phyloP scores from a whole-genome alignment of 2,113 vertebrate genomes.

The Nerophis ophidion region DNA sequence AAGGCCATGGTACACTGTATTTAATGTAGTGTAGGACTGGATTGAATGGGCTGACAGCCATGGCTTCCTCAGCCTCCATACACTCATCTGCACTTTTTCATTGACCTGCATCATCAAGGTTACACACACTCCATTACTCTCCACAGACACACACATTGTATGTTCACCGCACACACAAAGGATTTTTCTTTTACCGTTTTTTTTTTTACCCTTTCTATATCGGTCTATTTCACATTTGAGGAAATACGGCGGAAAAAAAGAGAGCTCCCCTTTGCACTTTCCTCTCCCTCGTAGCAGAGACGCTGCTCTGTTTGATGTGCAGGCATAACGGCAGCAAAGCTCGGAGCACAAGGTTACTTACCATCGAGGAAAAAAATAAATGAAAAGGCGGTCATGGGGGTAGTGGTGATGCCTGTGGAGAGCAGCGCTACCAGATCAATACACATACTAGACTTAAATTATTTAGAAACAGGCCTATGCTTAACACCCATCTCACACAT shows the following conservation, averaged over 20 bases:
- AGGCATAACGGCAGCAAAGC: constrained; percentile 28
- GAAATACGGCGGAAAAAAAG: constrained; percentile 29
- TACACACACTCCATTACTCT: constrained; percentile 43
- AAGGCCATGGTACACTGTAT: constrained; percentile 47
- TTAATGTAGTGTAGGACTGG: constrained; percentile 52
- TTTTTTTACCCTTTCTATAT: constrained; percentile 22
- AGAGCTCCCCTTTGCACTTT: constrained; percentile 26
- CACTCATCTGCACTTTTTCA: constrained; percentile 36
- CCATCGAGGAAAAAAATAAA: constrained; percentile 39
- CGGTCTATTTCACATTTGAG: constrained; percentile 26
- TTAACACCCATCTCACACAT: constrained; percentile 39
- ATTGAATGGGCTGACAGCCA: constrained; percentile 32
- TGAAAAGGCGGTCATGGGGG: constrained; percentile 16
- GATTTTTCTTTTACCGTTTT: constrained; percentile 19
- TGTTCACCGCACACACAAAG: constrained; percentile 16
- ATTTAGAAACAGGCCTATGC: constrained; percentile 55
- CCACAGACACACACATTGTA: constrained; percentile 20
- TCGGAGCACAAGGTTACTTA: constrained; percentile 56
- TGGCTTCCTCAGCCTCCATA: constrained; percentile 11
- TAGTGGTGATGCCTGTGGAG: constrained; percentile 43
- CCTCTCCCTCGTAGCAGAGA: constrained; percentile 25
- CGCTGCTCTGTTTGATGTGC: constrained; percentile 47
- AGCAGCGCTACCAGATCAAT: constrained; percentile 62
- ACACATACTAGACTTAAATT: constrained; percentile 67
- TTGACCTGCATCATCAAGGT: constrained; percentile 41